Base-by-base conservation (phyloP, 2,888 invertebrate genomes). In the Tricholauxania praeusta region DNA sequence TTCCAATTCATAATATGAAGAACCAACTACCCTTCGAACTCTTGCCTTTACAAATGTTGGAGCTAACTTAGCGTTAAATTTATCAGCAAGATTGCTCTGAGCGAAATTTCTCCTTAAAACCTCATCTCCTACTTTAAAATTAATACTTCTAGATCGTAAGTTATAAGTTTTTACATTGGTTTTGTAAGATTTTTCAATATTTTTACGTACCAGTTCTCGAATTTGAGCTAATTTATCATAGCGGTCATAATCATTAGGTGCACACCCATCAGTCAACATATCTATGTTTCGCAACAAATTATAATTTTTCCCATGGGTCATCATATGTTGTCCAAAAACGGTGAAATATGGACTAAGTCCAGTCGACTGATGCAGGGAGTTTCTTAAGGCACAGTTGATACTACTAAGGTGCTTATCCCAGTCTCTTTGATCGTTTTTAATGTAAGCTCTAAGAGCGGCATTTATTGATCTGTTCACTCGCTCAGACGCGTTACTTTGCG, bases 91-190 rank as follows among this genome's bases (percentile, higher is more conserved):
- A 12, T 32, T 60, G 12, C 60, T 60, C 4, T 32, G 39, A 14
- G 32, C 60, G 39, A 60, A 60, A 14, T 62, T 62, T 8, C 62
- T 62, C 5, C 62, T 8, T 15, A 39, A 62, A 7, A 62, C 62
- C 1, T 32, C 39, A 32, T 60, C 15, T 15, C 60, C 60, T 28
- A n/a, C 15, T 60, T 22, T 60, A 60, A 60, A 60, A 14, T 10
- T 28, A 32, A 28, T 60, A 4, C 10, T 12, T 28, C 28, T 60
- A 12, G 60, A 60, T 12, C 28, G 60, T n/a, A 60, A 32, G 12
- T 60, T 32, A 32, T 60, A 60, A 10, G n/a, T 60, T 15, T 15
- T 32, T 3, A n/a, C 15, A 32, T 60, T 60, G 15, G 14, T 60
- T 28, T 60, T 39, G 28, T 60, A 60, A 6, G 60, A 22, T 60